phyloP scores from a whole-genome alignment of 2,888 invertebrate genomes.

The Cylindroiulus punctatus region DNA sequence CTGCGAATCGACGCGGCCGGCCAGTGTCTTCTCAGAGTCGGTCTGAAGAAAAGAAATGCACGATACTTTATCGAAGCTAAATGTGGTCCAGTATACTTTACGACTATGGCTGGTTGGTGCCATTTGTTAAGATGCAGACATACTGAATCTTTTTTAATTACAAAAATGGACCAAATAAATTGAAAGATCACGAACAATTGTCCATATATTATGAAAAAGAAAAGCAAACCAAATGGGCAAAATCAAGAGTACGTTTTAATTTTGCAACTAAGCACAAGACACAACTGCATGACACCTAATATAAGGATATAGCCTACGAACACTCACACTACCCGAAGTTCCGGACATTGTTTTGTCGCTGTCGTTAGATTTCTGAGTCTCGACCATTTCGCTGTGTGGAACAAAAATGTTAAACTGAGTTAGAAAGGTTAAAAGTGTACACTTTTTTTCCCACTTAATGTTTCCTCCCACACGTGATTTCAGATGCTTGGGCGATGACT shows the following conservation, averaged over 20 bases:
- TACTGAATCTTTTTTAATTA: no score
- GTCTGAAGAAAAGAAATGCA: slow-evolving; percentile 59
- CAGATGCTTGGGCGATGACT: background rate
- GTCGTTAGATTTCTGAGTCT: slow-evolving; percentile 69
- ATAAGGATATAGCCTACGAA: slow-evolving; percentile 62
- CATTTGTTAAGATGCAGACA: no score
- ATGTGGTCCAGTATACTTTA: background rate
- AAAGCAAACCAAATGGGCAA: background rate
- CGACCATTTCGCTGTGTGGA: slow-evolving; percentile 67
- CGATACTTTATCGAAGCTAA: background rate
- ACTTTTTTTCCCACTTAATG: background rate
- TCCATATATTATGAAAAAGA: no score
- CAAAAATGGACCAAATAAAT: no score
- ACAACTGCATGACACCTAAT: background rate
- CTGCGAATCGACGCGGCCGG: slow-evolving; percentile 80
- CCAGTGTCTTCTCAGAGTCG: slow-evolving; percentile 84
- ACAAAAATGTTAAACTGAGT: slow-evolving; percentile 49
- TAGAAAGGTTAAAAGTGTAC: background rate
- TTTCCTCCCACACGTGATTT: background rate
- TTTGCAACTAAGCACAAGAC: background rate
- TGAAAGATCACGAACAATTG: no score
- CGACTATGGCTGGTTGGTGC: no score
- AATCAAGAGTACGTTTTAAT: no score
- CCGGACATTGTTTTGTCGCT: slow-evolving; percentile 73
- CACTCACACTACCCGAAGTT: slow-evolving; percentile 64